These are phyloP conservation scores for Peucedramus taeniatus DNA, from an alignment of 2,113 vertebrate species.

Conservation along the genomic window DNA sequence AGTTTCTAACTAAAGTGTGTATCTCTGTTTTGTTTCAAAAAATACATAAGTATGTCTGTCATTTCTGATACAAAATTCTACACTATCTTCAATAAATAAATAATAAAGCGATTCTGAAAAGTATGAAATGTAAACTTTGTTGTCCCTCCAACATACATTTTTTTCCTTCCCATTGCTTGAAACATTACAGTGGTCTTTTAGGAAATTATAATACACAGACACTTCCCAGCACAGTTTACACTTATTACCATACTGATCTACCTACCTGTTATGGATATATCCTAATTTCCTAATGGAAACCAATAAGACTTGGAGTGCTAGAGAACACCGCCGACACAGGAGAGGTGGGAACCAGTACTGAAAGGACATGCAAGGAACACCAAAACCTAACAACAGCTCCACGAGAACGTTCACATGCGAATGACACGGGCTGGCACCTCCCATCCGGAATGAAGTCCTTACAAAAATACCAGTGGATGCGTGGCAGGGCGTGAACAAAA, in stretches of 20 bases:
- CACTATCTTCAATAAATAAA: conserved; percentile 80
- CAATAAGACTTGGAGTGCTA: conserved; percentile 56
- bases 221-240: conserved; percentile 64
- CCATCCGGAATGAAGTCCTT: not conserved
- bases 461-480: conserved; percentile 29
- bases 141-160: conserved; percentile 56
- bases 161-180: conserved; percentile 31
- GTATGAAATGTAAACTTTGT: conserved; percentile 85
- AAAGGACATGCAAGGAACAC: conserved; percentile 65
- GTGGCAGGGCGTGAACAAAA: not conserved
- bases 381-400: conserved; percentile 34
- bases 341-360: conserved; percentile 51
- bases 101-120: conserved; percentile 74
- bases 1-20: conserved; percentile 68
- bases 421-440: conserved; percentile 18
- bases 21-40: conserved; percentile 71
- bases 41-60: conserved; percentile 75
- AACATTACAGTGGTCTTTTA: conserved; percentile 61
- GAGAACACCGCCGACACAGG: conserved; percentile 35
- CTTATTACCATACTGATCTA: conserved; percentile 44
- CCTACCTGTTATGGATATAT: conserved; percentile 21
- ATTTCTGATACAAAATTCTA: conserved; percentile 78
- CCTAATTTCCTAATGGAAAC: conserved; percentile 60
- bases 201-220: conserved; percentile 48
- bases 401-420: conserved; percentile 55